Evolutionary conservation across 2,888 invertebrate species (phyloP).

Genomic region (Neoaliturus tenellus): DNA sequence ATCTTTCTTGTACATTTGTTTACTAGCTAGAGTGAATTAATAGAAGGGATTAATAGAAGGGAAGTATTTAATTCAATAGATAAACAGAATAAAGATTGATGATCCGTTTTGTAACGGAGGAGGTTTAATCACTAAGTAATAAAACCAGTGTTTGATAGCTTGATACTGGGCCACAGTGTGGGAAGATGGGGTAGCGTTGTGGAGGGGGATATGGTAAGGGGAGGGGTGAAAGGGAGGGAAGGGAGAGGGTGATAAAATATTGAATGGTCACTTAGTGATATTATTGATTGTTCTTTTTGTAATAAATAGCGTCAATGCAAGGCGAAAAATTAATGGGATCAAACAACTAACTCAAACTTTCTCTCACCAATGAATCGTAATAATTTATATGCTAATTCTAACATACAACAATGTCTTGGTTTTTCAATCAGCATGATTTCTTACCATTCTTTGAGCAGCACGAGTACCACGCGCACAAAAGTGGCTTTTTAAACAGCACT

Average conservation of each 20-base stretch:
- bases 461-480: too few species aligned
- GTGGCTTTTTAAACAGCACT: too few species aligned
- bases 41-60: neutral
- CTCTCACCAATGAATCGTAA: too few species aligned
- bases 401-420: too few species aligned
- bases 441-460: too few species aligned
- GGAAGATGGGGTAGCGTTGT: neutral
- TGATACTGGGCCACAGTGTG: neutral
- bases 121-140: neutral
- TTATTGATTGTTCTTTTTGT: constrained; percentile 42
- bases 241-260: neutral
- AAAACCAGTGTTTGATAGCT: constrained; percentile 11
- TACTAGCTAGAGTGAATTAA: neutral
- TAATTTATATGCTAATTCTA: too few species aligned
- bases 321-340: too few species aligned
- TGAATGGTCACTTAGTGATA: constrained; percentile 2
- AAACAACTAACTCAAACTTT: too few species aligned
- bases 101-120: neutral
- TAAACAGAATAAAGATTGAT: neutral
- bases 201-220: neutral
- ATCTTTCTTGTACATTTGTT: too few species aligned
- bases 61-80: neutral
- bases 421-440: too few species aligned
- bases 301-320: too few species aligned
- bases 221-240: neutral